A percentile compares a stretch with the other conserved stretches of the same genome.
These are phyloP conservation scores for Brachyptera putata DNA, from an alignment of 2,888 invertebrate species.

Conservation along the genomic window DNA sequence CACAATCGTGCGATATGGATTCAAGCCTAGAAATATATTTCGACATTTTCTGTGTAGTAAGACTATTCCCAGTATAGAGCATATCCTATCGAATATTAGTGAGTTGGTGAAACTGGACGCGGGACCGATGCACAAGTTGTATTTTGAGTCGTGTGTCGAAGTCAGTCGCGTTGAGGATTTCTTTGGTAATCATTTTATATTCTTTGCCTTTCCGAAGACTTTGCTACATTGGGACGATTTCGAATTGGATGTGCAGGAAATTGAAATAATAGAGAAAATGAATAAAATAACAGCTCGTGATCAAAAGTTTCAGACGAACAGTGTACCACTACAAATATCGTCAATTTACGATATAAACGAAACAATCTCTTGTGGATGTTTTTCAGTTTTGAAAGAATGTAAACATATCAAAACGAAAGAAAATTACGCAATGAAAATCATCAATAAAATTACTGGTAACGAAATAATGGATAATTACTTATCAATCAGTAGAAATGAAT, in stretches of 20 bases:
- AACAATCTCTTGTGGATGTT: background rate
- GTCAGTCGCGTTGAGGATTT: background rate
- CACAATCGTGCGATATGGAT: background rate
- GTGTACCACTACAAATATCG: background rate
- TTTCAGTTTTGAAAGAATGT: background rate
- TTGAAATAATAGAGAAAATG: background rate
- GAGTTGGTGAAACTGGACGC: background rate
- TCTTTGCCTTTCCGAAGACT: background rate
- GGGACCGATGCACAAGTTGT: background rate
- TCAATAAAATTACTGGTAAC: background rate
- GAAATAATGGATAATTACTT: background rate
- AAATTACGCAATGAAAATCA: background rate
- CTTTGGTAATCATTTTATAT: background rate
- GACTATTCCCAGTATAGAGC: background rate
- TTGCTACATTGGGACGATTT: background rate
- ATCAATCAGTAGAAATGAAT: background rate
- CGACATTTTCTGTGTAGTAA: background rate
- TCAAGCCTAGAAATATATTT: background rate
- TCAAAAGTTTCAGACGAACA: background rate
- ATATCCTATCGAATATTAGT: background rate
- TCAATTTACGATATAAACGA: background rate
- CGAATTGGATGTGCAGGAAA: background rate
- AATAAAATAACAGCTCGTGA: background rate
- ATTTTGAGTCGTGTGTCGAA: background rate
- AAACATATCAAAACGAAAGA: background rate